Evolutionary conservation across 1,140 invertebrate genomes (phyloP), one percentile per base, ranked within the genome.

Genomic region (Cataglyphis hispanica): DNA sequence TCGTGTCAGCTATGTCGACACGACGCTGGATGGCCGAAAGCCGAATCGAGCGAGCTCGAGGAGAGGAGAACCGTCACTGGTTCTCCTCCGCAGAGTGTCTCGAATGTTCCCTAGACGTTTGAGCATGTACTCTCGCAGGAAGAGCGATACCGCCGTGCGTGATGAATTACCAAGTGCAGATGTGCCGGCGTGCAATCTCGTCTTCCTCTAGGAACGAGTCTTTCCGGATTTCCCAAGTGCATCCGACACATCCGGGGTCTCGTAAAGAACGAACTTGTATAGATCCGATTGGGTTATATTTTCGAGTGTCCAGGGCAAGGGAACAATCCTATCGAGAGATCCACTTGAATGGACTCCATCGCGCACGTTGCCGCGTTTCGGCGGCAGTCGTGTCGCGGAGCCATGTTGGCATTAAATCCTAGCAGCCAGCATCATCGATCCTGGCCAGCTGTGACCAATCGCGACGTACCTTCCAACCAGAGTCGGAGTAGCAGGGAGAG

Each of bases 401-500:
- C 89, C 87, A 89, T 85, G 63, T 87, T 89, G 87, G 69, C 69
- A 77, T 64, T 84, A 74, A 46, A 83, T 60, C 80, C 40, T 75
- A 70, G 13, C 53, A 88, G 83, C 87, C 85, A 87, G 86, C 89
- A 91, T 88, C 89, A 93, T 93, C 89, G 92, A 92, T 93, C 90
- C 87, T 50, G 34, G 67, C 87, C 92, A 92, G 92, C 91, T 92
- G 91, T 86, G 88, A 78, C 92, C 90, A 92, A 91, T 91, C 86
- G 86, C 77, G 64, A 77, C 58, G 19, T 77, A 78, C 86, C 84
- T 84, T 77, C 70, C 66, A 88, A 66, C 76, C 85, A 67, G 81
- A 80, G 63, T 37, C 67, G 72, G 25, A 61, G 13, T 27, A 66
- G 43, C 40, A 66, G 56, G 58, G 67, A 27, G 56, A 58, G 40